Percentiles rank a stretch among this genome's conserved stretches.
Evolutionary conservation across 2,888 invertebrate species (phyloP).

Genomic region (Meteorus colon): DNA sequence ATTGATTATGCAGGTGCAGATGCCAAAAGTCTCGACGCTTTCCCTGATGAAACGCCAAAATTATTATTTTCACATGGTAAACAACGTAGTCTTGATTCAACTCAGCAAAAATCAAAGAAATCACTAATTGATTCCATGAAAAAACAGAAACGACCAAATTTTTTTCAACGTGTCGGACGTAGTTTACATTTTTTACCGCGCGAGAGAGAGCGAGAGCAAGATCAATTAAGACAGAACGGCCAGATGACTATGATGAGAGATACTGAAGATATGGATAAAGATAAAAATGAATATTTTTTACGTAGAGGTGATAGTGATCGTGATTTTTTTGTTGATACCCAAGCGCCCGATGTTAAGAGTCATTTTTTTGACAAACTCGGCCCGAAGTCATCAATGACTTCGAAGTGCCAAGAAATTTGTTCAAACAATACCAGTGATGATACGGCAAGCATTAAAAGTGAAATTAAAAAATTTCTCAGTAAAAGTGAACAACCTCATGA

Average conservation of each 20-base stretch:
- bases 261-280: conserved; percentile 56
- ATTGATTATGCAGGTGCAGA: conserved; percentile 54
- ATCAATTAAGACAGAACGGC: conserved; percentile 51
- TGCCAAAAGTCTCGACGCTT: conserved; percentile 61
- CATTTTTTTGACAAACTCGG: conserved; percentile 55
- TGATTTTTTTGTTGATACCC: conserved; percentile 57
- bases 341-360: conserved; percentile 43
- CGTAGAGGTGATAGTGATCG: conserved; percentile 53
- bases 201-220: conserved; percentile 55
- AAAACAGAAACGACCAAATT: conserved; percentile 58
- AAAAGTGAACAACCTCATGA: conserved; percentile 12
- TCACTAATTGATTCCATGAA: conserved; percentile 50
- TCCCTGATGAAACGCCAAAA: conserved; percentile 55
- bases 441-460: conserved; percentile 20
- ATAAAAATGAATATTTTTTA: conserved; percentile 66
- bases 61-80: conserved; percentile 53
- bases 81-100: conserved; percentile 61
- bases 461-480: neutral
- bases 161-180: conserved; percentile 64
- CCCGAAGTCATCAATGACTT: conserved; percentile 38
- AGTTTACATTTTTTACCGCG: conserved; percentile 66
- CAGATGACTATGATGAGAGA: conserved; percentile 48
- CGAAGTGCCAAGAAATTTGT: conserved; percentile 30
- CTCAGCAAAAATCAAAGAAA: conserved; percentile 58
- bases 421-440: conserved; percentile 32